Base-by-base conservation (phyloP, 1,140 invertebrate genomes). In the Nixonia krombeini region DNA sequence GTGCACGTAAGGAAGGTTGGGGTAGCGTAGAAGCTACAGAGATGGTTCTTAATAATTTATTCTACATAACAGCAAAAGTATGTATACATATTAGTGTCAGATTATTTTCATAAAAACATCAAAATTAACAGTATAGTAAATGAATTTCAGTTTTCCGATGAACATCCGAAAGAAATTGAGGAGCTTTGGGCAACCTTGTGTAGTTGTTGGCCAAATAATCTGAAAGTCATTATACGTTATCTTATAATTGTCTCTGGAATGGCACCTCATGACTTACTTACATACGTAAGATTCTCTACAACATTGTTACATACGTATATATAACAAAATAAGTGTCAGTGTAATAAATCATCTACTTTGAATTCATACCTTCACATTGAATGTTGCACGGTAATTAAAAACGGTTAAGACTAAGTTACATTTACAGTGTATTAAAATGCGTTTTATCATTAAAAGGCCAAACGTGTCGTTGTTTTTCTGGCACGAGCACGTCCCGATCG, bases 21-120 rank as follows among this genome's bases (percentile, higher is more conserved):
- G 97, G 97, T 12, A 98, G 96, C 0, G 95, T 94, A 0, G 96
- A 99, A 86, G 97, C 97, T n/a, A 99, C 98, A 0, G 97, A 99
- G 87, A 98, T 99, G 95, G 95, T 99, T 12, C 88, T 99, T 13
- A 99, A 99, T 82, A 99, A 99, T 87, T 89, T 99, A 0, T 96
- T 99, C 81, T 99, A 99, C 79, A 94, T 99, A 68, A 99, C 97
- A 5, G 94, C 95, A 0, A 98, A 97, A 90, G 94, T 96, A 87
- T 78, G 50, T 67, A 38, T 53, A 62, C 25, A 5, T 26, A 4
- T 5, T 26, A 4, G 25, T 9, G 9, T 5, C 4, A 4, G 25
- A 5, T 9, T 26, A 44, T 33, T 47, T 38, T 16, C 5, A 42
- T 28, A 44, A 45, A 13, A 17, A 45, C 4, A 42, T 31, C 12